phyloP scores from a whole-genome alignment of 1,140 invertebrate species.

The Drosophila prosaltans region DNA sequence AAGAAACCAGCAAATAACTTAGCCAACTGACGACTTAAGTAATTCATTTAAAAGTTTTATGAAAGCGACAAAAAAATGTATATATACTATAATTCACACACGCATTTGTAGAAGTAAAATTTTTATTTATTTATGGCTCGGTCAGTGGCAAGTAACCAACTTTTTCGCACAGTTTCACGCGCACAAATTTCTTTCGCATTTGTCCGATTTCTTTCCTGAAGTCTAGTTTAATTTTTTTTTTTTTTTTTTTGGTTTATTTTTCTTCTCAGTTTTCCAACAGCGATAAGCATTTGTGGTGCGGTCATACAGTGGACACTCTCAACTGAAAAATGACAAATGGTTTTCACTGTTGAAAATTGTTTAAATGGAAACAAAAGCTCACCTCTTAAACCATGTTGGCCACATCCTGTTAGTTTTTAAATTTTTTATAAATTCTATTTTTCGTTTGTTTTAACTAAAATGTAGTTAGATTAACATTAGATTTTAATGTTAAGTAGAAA shows the following conservation, averaged over 20 bases:
- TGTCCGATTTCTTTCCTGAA: slow-evolving; percentile 28
- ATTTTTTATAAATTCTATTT: too few relatives aligned
- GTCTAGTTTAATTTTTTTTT: slow-evolving; percentile 2
- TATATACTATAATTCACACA: slow-evolving; percentile 29
- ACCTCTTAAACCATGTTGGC: background rate
- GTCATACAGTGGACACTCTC: background rate
- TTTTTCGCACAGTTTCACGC: slow-evolving; percentile 51
- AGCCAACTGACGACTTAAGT: slow-evolving; percentile 46
- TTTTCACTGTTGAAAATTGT: background rate
- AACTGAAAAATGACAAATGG: slow-evolving; percentile 4
- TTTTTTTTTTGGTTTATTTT: background rate
- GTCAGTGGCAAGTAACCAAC: slow-evolving; percentile 35
- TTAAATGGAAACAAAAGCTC: background rate
- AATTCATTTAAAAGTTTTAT: slow-evolving; percentile 72
- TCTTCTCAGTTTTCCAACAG: background rate
- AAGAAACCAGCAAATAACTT: slow-evolving; percentile 23
- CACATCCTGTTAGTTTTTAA: background rate
- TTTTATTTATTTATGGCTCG: slow-evolving; percentile 73
- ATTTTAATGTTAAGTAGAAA: too few relatives aligned
- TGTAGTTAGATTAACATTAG: too few relatives aligned
- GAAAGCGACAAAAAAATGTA: slow-evolving; percentile 38
- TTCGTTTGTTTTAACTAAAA: too few relatives aligned
- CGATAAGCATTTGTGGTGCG: background rate
- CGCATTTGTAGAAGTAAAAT: slow-evolving; percentile 58
- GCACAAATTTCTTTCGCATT: slow-evolving; percentile 50